These are phyloP conservation scores for Seira sanloemensis DNA, from an alignment of 2,888 invertebrate genomes.

Conservation along the genomic window DNA sequence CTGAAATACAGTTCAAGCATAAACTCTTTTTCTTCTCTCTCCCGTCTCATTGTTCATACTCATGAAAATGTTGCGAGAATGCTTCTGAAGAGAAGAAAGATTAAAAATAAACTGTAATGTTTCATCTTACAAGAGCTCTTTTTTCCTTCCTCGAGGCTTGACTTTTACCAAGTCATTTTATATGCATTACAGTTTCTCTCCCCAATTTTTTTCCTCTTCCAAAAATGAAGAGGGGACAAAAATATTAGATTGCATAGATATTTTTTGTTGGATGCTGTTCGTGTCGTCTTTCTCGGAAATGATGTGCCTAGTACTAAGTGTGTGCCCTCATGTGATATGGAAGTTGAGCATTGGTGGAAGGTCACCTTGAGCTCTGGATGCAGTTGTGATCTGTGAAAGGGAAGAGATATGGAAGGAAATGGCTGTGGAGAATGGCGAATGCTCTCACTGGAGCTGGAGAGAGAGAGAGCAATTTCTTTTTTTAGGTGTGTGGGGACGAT, in stretches of 20 bases:
- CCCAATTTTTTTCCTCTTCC: neutral
- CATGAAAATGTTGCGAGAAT: neutral
- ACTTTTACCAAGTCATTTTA: neutral
- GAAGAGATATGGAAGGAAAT: neutral
- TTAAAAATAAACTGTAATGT: slow-evolving; percentile 13
- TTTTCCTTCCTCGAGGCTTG: neutral
- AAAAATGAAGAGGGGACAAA: neutral
- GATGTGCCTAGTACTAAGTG: neutral
- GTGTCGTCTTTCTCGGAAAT: neutral
- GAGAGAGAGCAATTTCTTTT: neutral
- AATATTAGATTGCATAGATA: neutral
- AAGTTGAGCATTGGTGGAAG: neutral
- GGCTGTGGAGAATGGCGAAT: neutral
- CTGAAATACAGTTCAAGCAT: neutral
- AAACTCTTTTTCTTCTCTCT: neutral
- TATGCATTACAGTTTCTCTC: neutral
- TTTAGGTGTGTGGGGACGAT: too few species aligned
- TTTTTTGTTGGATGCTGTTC: too few species aligned
- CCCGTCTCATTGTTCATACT: neutral
- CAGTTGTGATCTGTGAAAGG: neutral
- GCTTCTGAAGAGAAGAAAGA: slow-evolving; percentile 1
- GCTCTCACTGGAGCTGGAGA: neutral
- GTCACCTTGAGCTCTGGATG: slow-evolving; percentile 3
- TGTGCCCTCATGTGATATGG: neutral
- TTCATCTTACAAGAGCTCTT: neutral